Evolutionary conservation across 2,113 vertebrate genomes (phyloP).

Genomic region (Labrus mixtus): DNA sequence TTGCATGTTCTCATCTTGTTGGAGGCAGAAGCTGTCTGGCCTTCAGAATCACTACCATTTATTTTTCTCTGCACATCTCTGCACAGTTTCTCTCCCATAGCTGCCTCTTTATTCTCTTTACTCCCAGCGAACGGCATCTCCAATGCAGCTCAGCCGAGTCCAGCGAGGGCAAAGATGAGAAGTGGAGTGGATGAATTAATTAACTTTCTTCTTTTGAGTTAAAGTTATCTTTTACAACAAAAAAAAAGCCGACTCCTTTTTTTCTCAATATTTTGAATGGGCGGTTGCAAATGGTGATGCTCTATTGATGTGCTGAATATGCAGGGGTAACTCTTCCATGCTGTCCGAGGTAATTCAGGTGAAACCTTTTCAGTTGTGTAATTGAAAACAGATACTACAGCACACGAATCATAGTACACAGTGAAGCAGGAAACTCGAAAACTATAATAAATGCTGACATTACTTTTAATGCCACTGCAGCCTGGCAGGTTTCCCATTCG

Average conservation of each 20-base stretch:
- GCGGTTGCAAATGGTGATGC: background rate
- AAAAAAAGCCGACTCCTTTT: background rate
- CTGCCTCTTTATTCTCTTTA: constrained; percentile 1
- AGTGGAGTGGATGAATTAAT: constrained; percentile 33
- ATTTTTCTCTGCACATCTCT: background rate
- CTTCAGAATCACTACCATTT: constrained; percentile 7
- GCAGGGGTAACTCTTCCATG: background rate
- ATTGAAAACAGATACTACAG: background rate
- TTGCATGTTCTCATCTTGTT: constrained; percentile 22
- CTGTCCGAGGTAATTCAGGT: background rate
- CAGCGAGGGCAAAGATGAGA: constrained; percentile 8
- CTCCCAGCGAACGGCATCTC: background rate
- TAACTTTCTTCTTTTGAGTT: constrained; percentile 17
- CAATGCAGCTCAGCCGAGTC: background rate
- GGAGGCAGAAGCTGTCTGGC: constrained; percentile 13
- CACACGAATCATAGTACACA: background rate
- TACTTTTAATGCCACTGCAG: constrained; percentile 44
- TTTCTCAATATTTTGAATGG: constrained; percentile 7
- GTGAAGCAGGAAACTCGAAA: background rate
- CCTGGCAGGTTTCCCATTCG: constrained; percentile 2
- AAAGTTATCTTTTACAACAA: background rate
- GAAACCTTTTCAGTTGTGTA: constrained; percentile 10
- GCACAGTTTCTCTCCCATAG: background rate
- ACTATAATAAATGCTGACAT: constrained; percentile 35
- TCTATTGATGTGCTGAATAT: constrained; percentile 8